phyloP scores from a whole-genome alignment of 2,888 invertebrate genomes.

The Drosophila leonis region DNA sequence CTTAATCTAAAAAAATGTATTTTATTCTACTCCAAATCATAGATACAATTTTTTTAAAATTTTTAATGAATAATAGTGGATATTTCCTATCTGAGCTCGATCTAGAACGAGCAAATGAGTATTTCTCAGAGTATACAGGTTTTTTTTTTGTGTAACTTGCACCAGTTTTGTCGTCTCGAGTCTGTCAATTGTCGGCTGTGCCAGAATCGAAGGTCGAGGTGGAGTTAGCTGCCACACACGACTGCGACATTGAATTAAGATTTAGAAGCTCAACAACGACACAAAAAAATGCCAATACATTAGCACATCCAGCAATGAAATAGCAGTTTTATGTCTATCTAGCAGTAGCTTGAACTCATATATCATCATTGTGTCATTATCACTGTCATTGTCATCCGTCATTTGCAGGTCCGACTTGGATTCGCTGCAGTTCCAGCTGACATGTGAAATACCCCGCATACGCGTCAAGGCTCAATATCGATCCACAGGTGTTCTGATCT shows the following conservation, averaged over 20 bases:
- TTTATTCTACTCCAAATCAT: not conserved
- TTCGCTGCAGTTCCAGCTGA: constrained; percentile 92
- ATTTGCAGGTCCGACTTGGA: constrained; percentile 90
- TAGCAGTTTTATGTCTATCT: constrained; percentile 42
- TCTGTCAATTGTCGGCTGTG: constrained; percentile 43
- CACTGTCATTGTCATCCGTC: constrained; percentile 66
- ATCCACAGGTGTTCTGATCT: constrained; percentile 91
- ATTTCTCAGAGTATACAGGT: constrained; percentile 25
- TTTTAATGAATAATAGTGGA: not conserved
- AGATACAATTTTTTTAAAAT: too few species aligned
- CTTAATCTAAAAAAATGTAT: not conserved
- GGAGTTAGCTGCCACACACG: constrained; percentile 39
- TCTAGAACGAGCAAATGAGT: not conserved
- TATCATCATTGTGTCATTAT: constrained; percentile 50
- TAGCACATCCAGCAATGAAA: constrained; percentile 60
- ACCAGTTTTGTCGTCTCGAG: constrained; percentile 36
- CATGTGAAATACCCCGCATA: constrained; percentile 92
- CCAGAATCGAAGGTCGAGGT: constrained; percentile 59
- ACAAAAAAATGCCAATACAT: constrained; percentile 35
- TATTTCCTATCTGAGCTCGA: not conserved
- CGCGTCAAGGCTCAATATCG: constrained; percentile 92
- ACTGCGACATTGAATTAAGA: constrained; percentile 51
- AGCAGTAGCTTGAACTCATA: constrained; percentile 24
- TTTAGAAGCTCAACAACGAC: constrained; percentile 1
- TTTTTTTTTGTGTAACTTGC: constrained; percentile 34